A percentile compares a stretch with the other conserved stretches of the same genome.
Evolutionary conservation across 2,113 vertebrate species (phyloP).

Genomic region (Cinclus cinclus): DNA sequence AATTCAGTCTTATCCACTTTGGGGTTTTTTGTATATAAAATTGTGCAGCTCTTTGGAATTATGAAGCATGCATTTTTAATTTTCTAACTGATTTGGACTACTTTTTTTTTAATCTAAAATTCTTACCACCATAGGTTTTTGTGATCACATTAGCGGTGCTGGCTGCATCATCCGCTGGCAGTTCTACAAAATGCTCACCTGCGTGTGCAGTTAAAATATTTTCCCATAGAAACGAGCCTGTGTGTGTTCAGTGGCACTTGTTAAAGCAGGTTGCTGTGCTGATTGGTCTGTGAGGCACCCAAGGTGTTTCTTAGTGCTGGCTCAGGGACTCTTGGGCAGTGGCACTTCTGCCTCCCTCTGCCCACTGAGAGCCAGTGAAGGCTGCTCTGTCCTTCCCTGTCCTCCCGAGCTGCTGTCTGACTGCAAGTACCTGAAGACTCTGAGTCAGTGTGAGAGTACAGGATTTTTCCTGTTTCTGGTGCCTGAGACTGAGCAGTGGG

Average conservation of each 20-base stretch:
- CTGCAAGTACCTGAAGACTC: background rate
- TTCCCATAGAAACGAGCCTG: accelerated
- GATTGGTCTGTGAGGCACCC: background rate
- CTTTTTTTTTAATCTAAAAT: background rate
- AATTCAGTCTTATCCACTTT: background rate
- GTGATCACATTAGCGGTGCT: background rate
- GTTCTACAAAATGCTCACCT: background rate
- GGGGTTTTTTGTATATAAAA: background rate
- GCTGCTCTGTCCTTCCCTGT: background rate
- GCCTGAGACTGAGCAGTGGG: background rate
- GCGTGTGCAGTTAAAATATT: background rate
- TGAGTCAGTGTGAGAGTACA: background rate
- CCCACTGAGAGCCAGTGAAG: accelerated
- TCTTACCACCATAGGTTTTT: background rate
- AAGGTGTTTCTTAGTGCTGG: background rate
- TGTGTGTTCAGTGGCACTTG: background rate
- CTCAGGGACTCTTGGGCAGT: background rate
- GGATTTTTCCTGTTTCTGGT: background rate
- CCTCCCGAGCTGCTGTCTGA: background rate
- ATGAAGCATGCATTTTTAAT: background rate
- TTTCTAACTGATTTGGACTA: background rate
- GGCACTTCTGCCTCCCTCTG: accelerated
- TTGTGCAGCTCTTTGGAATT: background rate
- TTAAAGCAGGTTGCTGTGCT: background rate
- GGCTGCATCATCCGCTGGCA: background rate